phyloP scores from a whole-genome alignment of 2,113 vertebrate species.

The Gila orcuttii region DNA sequence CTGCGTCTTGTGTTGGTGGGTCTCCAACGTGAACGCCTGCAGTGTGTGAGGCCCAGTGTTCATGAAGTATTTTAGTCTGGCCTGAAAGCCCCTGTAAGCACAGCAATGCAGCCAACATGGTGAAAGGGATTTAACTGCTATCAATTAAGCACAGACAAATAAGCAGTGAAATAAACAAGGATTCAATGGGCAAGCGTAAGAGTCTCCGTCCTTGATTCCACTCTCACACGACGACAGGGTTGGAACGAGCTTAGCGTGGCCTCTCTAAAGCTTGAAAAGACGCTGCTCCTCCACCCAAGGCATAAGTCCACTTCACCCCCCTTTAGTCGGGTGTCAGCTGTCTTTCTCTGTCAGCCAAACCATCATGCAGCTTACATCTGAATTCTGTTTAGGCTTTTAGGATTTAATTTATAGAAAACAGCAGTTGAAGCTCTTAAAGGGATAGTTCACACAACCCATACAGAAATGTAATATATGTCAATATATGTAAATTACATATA shows the following conservation, averaged over 20 bases:
- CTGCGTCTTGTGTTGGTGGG: slow-evolving; percentile 23
- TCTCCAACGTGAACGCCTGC: background rate
- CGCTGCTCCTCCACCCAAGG: background rate
- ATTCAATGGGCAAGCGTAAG: slow-evolving; percentile 47
- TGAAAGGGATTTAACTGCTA: slow-evolving; percentile 52
- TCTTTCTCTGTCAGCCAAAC: slow-evolving; percentile 29
- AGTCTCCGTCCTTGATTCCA: slow-evolving; percentile 45
- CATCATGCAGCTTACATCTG: slow-evolving; percentile 14
- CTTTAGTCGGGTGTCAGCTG: slow-evolving; percentile 20
- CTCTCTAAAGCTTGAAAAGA: slow-evolving; percentile 39
- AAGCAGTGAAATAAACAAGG: slow-evolving; percentile 43
- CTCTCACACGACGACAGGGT: slow-evolving; percentile 42
- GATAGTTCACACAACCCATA: no score
- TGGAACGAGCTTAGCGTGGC: slow-evolving; percentile 5
- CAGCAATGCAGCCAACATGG: slow-evolving; percentile 34
- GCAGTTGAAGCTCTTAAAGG: background rate
- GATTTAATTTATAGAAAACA: slow-evolving; percentile 27
- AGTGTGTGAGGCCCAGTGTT: slow-evolving; percentile 6
- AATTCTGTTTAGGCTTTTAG: background rate
- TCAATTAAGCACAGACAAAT: slow-evolving; percentile 57
- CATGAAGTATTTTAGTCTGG: slow-evolving; percentile 25
- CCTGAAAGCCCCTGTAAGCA: slow-evolving; percentile 22
- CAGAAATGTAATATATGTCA: no score
- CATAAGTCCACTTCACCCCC: slow-evolving; percentile 33
- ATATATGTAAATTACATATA: no score